Evolutionary conservation across 2,113 vertebrate species (phyloP).

Genomic region (Embiotoca jacksoni): DNA sequence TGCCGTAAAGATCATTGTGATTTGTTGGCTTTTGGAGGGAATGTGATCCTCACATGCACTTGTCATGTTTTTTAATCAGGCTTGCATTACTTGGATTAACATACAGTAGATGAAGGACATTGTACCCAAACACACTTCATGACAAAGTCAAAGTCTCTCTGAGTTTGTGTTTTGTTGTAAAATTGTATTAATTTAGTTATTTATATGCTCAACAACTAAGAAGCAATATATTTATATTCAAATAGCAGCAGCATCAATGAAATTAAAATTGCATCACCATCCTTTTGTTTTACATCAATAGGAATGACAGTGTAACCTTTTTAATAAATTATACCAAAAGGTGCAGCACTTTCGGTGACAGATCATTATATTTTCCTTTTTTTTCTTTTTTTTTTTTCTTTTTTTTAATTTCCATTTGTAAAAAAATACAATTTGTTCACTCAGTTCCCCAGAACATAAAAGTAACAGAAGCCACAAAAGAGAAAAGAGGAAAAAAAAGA

Average conservation of each 20-base stretch:
- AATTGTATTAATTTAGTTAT: constrained; percentile 47
- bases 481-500: not conserved
- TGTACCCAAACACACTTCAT: not conserved
- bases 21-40: constrained; percentile 50
- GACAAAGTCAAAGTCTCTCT: constrained; percentile 24
- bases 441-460: constrained; percentile 50
- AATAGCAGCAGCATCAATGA: constrained; percentile 63
- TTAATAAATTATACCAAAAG: constrained; percentile 73
- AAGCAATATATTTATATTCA: constrained; percentile 60
- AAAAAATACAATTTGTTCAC: constrained; percentile 36
- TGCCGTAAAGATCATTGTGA: constrained; percentile 54
- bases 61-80: constrained; percentile 45
- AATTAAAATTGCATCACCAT: constrained; percentile 73
- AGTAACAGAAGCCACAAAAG: constrained; percentile 61
- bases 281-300: constrained; percentile 79
- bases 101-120: constrained; percentile 19
- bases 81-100: constrained; percentile 27
- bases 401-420: constrained; percentile 52
- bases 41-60: constrained; percentile 25
- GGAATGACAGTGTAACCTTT: constrained; percentile 72
- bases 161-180: constrained; percentile 36
- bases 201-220: constrained; percentile 47
- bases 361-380: constrained; percentile 36
- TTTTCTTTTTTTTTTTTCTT: constrained; percentile 19
- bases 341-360: constrained; percentile 41